Conservation (phyloP, 2,888 invertebrate species). For the Syritta pipiens region DNA sequence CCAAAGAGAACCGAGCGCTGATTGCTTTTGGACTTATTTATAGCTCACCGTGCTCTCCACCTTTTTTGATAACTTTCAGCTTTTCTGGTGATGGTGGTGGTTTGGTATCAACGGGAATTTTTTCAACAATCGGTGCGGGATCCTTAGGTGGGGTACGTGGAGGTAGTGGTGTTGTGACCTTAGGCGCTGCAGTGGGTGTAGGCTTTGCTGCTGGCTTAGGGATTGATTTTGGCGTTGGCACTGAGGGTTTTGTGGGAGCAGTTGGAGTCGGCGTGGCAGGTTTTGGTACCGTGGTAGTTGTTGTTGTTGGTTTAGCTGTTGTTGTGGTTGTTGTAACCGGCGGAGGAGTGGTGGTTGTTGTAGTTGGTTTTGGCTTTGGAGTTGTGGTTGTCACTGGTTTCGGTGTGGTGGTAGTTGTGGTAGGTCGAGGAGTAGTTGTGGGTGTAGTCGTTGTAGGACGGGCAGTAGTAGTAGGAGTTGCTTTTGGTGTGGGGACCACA, state of each 20-base stretch:
- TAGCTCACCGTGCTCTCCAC: constrained; percentile 79
- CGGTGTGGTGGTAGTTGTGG: constrained; percentile 69
- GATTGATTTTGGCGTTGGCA: constrained; percentile 60
- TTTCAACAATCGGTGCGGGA: constrained; percentile 81
- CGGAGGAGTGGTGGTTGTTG: constrained; percentile 67
- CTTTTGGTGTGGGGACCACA: constrained; percentile 62
- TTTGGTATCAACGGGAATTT: constrained; percentile 81
- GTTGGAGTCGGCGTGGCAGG: constrained; percentile 66
- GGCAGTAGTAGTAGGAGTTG: constrained; percentile 62
- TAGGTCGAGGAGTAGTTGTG: constrained; percentile 71
- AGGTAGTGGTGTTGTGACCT: constrained; percentile 57
- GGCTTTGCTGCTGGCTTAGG: constrained; percentile 71
- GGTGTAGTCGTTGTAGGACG: constrained; percentile 58
- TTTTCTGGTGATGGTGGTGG: constrained; percentile 81
- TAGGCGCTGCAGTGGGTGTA: constrained; percentile 67
- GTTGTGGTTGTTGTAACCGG: constrained; percentile 53
- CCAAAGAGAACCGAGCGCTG: background rate
- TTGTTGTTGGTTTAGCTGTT: constrained; percentile 62
- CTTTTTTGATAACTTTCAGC: constrained; percentile 83
- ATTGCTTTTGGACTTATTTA: constrained; percentile 70
- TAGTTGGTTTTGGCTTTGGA: constrained; percentile 64
- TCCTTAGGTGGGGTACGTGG: constrained; percentile 74
- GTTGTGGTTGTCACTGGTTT: constrained; percentile 70
- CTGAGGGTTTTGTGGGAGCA: constrained; percentile 71
- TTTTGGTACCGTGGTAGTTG: constrained; percentile 67